Evolutionary conservation across 2,888 invertebrate genomes (phyloP).

Genomic region (Heliconius aoede): DNA sequence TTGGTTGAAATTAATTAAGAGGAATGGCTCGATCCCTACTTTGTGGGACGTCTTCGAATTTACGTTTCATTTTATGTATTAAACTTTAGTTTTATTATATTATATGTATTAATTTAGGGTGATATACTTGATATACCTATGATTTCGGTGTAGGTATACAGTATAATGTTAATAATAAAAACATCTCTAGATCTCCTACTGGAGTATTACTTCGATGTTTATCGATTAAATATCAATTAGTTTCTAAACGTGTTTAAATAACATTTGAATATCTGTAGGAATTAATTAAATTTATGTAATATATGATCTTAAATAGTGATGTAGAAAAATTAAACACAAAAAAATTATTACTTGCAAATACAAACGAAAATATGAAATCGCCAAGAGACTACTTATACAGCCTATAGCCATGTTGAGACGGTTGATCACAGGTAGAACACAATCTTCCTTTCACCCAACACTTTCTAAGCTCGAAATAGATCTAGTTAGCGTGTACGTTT

Average conservation of each 20-base stretch:
- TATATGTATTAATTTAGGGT: background rate
- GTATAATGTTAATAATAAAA: background rate
- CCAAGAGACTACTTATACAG: background rate
- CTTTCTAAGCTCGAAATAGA: conserved; percentile 15
- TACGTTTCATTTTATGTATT: background rate
- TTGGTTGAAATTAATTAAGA: conserved; percentile 37
- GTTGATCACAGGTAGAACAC: background rate
- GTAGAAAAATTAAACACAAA: background rate
- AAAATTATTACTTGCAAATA: background rate
- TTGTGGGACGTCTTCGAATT: background rate
- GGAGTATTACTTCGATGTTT: background rate
- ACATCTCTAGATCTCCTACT: background rate
- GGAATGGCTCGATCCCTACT: conserved; percentile 6
- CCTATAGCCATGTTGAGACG: background rate
- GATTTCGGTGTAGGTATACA: background rate
- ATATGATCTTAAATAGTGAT: background rate
- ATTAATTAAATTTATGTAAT: too few relatives aligned
- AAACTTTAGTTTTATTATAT: background rate
- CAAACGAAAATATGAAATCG: background rate
- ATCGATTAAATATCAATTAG: background rate
- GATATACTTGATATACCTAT: background rate
- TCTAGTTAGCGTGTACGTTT: background rate
- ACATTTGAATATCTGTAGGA: background rate
- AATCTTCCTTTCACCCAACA: conserved; percentile 18
- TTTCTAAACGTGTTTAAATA: background rate